Evolutionary conservation across 2,888 invertebrate genomes (phyloP), one percentile per base, ranked within the genome.

Genomic region (Sturmia bella): DNA sequence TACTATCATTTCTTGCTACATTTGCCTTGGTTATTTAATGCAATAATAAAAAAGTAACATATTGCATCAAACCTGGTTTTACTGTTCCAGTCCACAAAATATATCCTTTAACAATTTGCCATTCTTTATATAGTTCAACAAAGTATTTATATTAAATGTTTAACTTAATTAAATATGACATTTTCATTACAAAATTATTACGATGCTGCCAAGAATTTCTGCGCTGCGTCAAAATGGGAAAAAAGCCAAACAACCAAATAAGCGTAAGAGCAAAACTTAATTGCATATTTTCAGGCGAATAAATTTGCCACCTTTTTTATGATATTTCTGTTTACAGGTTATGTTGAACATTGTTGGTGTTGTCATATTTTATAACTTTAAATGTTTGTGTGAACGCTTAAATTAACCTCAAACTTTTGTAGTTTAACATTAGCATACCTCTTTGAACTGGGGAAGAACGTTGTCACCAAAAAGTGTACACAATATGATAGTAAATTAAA

Each of bases 251-350:
- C 21, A 45, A 52, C 11, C 12, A 50, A 45, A n/a, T 50, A 50
- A 54, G 48, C 41, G 27, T 3, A 56, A 61, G 45, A 64, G 39
- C 45, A 64, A 78, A 32, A 79, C 74, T 83, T 83, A 83, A 83
- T 83, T 79, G 83, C 83, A 79, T 83, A 83, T 79, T 83, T 83
- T 83, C 79, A 83, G 83, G 83, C 75, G 79, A 79, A 79, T 83
- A 83, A 83, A 83, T 79, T 74, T 74, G 12, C n/a, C 54, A 59
- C 59, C 41, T 41, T 19, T 78, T 63, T 66, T 75, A 57, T 39
- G 43, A 61, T 41, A 21, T 54, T 15, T 54, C 68, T 61, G 50
- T 64, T 6, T 75, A 21, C 41, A 32, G 12, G 57, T 24, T 32
- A 37, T 13, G 19, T 21, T 39, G 48, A 52, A 39, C 13, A 4